Evolutionary conservation across 2,113 vertebrate genomes (phyloP), one percentile per base, ranked within the genome.

Genomic region (Carassius gibelio): DNA sequence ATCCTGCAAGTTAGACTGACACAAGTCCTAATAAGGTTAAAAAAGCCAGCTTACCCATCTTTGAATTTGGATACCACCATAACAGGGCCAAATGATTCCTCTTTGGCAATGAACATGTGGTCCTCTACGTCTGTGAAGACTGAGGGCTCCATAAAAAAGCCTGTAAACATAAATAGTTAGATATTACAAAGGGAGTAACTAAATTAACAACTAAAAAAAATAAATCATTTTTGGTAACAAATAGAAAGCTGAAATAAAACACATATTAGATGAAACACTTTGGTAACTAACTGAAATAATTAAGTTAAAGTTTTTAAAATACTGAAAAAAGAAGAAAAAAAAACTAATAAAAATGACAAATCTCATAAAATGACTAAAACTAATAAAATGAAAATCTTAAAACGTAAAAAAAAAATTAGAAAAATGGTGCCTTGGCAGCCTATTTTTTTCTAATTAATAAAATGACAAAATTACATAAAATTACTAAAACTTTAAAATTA

Each of bases 61-160:
- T 93, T 95, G 90, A 99, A 99, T 87, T 97, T 99, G 89, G 98
- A 99, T 88, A 99, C 96, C 84, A 99, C 94, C 98, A 99, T 99
- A 81, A 99, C 91, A 0, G 98, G 98, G 14, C 98, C 98, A 38
- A 99, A 99, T n/a, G 96, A 97, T 92, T 97, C 96, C 50, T 97
- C 96, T 88, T 86, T 94, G 50, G 96, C 96, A 0, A 97, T 94
- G 91, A 91, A 95, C 96, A 95, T 97, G 90, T 96, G 91, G 88
- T 97, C 96, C 26, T 95, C 89, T 23, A 97, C 96, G 0, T 95
- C 91, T 0, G 93, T 96, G 81, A 97, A 96, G 9, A 97, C 75
- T 0, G 96, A 96, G 0, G 96, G 96, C 75, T 97, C 95, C 71
- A 97, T 96, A 93, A 97, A 97, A 90, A 96, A 97, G 1, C 96